Conservation (phyloP, 2,113 vertebrate species). For the Syngnathus scovelli region DNA sequence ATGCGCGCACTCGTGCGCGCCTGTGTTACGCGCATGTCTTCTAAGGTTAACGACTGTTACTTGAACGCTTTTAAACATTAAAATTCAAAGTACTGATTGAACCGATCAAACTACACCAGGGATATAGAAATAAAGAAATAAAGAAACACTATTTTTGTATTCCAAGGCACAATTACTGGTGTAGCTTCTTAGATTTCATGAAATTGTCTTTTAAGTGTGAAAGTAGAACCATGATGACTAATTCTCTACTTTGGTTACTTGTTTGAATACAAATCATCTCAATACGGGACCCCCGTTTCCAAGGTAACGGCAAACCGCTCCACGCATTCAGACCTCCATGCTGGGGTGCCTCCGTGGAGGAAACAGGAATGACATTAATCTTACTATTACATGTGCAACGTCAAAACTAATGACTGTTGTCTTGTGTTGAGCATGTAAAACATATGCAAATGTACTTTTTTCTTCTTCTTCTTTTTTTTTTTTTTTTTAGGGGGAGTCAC, state of each 20-base stretch:
- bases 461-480: not conserved
- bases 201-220: not conserved
- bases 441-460: not conserved
- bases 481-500: not conserved
- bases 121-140: too few relatives aligned
- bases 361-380: slow-evolving; percentile 1
- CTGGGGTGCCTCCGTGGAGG: slow-evolving; percentile 28
- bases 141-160: too few relatives aligned
- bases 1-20: slow-evolving; percentile 32
- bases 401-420: not conserved
- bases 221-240: slow-evolving; percentile 43
- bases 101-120: too few relatives aligned
- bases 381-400: not conserved
- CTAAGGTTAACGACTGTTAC: not conserved
- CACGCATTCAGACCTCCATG: slow-evolving; percentile 48
- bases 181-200: not conserved
- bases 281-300: slow-evolving; percentile 45
- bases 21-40: not conserved
- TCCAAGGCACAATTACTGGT: not conserved
- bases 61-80: too few relatives aligned
- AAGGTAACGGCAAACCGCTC: slow-evolving; percentile 44
- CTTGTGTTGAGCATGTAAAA: not conserved
- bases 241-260: slow-evolving; percentile 37
- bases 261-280: slow-evolving; percentile 36
- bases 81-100: too few relatives aligned